Percentiles rank a stretch among this genome's conserved stretches.
Evolutionary conservation across 2,888 invertebrate species (phyloP).

Genomic region (Hoplodrina blanda): DNA sequence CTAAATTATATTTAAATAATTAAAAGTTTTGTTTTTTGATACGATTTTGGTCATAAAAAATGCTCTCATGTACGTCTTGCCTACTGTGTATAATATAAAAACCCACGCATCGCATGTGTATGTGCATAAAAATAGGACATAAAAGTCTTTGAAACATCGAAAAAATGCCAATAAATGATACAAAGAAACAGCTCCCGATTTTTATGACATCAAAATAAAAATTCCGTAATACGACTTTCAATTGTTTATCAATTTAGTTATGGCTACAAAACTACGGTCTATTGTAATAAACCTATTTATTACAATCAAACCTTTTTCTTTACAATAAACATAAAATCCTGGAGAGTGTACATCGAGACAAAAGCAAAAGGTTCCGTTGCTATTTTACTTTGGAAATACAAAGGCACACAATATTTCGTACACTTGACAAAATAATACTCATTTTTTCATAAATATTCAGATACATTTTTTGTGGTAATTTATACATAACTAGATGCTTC

Average conservation of each 20-base stretch:
- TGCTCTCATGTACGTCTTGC: not conserved
- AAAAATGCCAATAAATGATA: conserved; percentile 30
- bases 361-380: conserved; percentile 5
- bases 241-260: conserved; percentile 57
- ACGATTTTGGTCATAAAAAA: not conserved
- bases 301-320: conserved; percentile 11
- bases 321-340: conserved; percentile 10
- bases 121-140: conserved; percentile 39
- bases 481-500: too few species aligned
- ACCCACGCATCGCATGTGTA: conserved; percentile 20
- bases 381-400: not conserved
- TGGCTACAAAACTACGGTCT: conserved; percentile 11
- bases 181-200: conserved; percentile 21
- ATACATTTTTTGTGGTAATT: too few species aligned
- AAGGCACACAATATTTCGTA: not conserved
- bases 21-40: too few species aligned
- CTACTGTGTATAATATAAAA: not conserved
- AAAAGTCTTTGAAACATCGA: conserved; percentile 15
- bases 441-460: too few species aligned
- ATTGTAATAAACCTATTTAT: conserved; percentile 40
- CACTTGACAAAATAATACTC: not conserved
- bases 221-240: conserved; percentile 25
- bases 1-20: too few species aligned
- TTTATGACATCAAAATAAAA: conserved; percentile 49
- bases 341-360: not conserved